phyloP scores from a whole-genome alignment of 2,888 invertebrate species.

The Dryocosmus kuriphilus region DNA sequence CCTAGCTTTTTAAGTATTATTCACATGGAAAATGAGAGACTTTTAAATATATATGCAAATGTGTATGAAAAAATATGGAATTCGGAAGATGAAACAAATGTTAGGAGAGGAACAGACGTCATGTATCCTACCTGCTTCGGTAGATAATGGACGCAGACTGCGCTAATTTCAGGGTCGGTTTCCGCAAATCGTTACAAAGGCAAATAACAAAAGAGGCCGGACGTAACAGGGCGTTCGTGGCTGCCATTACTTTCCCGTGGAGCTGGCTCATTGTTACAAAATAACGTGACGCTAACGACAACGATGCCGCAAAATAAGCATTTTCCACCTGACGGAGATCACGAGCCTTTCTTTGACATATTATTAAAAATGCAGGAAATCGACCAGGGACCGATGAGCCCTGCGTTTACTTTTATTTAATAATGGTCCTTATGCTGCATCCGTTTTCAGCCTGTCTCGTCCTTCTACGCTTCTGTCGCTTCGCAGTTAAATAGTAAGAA shows the following conservation, averaged over 20 bases:
- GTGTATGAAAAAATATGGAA: not conserved
- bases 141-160: conserved; percentile 41
- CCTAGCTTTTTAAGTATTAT: too few species aligned
- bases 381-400: not conserved
- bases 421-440: not conserved
- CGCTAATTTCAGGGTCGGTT: conserved; percentile 66
- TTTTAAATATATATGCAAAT: too few species aligned
- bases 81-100: not conserved
- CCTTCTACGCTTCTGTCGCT: not conserved
- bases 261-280: conserved; percentile 52
- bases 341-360: not conserved
- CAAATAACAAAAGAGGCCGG: conserved; percentile 62
- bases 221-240: conserved; percentile 59
- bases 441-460: not conserved
- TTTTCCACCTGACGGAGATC: conserved; percentile 36
- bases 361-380: not conserved
- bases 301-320: conserved; percentile 49
- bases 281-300: conserved; percentile 58
- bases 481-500: not conserved
- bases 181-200: conserved; percentile 67
- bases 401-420: conserved; percentile 40
- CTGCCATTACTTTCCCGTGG: conserved; percentile 54
- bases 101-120: not conserved
- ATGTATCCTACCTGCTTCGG: not conserved
- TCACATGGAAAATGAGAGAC: too few species aligned